phyloP scores from a whole-genome alignment of 2,797 vertebrate genomes.

The Malacoraja senta region DNA sequence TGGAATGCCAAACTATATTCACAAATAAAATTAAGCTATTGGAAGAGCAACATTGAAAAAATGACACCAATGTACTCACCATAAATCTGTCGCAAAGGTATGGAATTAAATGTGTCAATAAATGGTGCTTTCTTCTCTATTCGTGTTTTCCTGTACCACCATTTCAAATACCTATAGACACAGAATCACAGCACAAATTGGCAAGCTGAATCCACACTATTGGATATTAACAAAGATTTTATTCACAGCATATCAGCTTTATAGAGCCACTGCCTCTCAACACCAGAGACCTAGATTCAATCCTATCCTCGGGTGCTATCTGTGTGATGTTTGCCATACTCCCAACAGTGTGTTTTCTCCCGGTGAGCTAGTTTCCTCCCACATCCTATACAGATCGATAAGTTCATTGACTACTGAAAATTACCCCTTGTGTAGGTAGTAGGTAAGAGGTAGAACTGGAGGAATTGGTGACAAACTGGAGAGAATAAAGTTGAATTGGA shows the following conservation, averaged over 20 bases:
- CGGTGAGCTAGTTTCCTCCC: too few species aligned
- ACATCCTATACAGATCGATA: too few species aligned
- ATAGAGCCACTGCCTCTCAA: too few species aligned
- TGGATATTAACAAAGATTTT: neutral
- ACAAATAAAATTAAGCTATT: neutral
- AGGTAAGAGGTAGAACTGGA: too few species aligned
- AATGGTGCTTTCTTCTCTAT: slow-evolving; percentile 89
- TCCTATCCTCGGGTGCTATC: too few species aligned
- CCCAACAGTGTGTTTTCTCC: too few species aligned
- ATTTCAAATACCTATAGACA: slow-evolving; percentile 73
- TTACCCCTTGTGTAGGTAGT: too few species aligned
- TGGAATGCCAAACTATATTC: neutral
- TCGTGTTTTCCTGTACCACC: slow-evolving; percentile 87
- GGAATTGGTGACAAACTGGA: too few species aligned
- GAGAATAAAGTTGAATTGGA: too few species aligned
- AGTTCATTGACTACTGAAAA: too few species aligned
- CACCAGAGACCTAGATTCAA: too few species aligned
- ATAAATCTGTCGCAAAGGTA: slow-evolving; percentile 84
- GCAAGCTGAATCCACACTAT: neutral
- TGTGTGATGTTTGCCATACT: too few species aligned
- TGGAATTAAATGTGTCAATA: slow-evolving; percentile 77
- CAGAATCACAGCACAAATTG: neutral
- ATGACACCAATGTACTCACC: slow-evolving; percentile 59
- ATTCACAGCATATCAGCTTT: neutral
- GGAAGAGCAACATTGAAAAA: neutral